Percentiles rank a stretch among this genome's conserved stretches.
Evolutionary conservation across 2,888 invertebrate genomes (phyloP).

Genomic region (Entomobrya proxima): DNA sequence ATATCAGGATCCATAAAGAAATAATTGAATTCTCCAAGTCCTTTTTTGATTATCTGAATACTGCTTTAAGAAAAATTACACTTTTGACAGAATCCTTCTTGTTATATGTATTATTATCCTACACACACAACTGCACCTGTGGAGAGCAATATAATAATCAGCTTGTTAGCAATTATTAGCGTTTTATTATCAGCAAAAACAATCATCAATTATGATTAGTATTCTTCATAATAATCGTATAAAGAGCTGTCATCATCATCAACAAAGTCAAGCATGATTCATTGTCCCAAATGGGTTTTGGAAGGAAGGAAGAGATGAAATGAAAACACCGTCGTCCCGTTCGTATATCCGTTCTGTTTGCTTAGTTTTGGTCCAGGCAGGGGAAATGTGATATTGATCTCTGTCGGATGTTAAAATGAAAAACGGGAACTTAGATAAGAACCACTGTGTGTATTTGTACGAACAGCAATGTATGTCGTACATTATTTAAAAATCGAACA

Average conservation of each 20-base stretch:
- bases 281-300: conserved; percentile 24
- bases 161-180: conserved; percentile 52
- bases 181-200: conserved; percentile 59
- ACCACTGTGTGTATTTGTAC: neutral
- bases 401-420: conserved; percentile 23
- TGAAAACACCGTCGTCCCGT: neutral
- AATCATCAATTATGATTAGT: conserved; percentile 65
- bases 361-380: conserved; percentile 10
- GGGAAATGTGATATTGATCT: conserved; percentile 58
- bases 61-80: neutral
- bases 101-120: neutral
- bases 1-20: conserved; percentile 40
- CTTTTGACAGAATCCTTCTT: conserved; percentile 51
- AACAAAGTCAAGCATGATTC: conserved; percentile 13
- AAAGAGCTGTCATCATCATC: conserved; percentile 29
- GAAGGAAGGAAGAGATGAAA: conserved; percentile 35
- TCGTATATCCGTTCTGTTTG: neutral
- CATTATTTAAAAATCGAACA: neutral
- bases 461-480: neutral
- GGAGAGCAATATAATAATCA: conserved; percentile 56
- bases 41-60: conserved; percentile 15
- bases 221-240: conserved; percentile 30
- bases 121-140: conserved; percentile 27
- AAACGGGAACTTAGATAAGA: conserved; percentile 24
- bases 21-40: conserved; percentile 44